Evolutionary conservation across 2,113 vertebrate genomes (phyloP), one percentile per base, ranked within the genome.

Genomic region (Pycnonotus jocosus): DNA sequence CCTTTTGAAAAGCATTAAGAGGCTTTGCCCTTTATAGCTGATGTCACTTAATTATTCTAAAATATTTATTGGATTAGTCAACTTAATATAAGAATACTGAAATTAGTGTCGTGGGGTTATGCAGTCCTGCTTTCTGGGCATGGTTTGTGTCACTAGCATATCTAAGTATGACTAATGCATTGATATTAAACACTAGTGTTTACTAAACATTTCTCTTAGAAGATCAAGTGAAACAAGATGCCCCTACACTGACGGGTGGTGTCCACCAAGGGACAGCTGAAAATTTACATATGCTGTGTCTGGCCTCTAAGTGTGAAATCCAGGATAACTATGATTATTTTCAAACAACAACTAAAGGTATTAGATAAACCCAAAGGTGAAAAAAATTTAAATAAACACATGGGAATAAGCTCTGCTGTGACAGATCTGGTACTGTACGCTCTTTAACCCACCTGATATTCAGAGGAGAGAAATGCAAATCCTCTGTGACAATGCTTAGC

Each of bases 361-460:
- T 42, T 48, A 60, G 10, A 56, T 60, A 82, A 61, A 50, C 8
- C 28, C 35, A 79, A 30, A 8, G 3, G 25, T n/a, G 12, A 90
- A 72, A 80, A 82, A 50, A 93, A 70, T 11, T 22, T 38, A 66
- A 91, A 85, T 2, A 10, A 77, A 64, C 56, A 72, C 8, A 44
- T 0, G 1, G 35, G 25, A 1, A 2, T 35, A 89, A 81, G 53
- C 14, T 51, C n/a, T 0, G 1, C 38, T 45, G 40, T 2, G 48
- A 68, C 1, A 1, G 77, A 77, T 60, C 40, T 7, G 2, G 28
- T 40, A 30, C 33, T 3, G 2, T 9, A 35, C 0, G 0, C 16
- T 89, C 23, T 76, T 86, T 25, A 71, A 44, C 15, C 12, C 6
- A 48, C 1, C 3, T 1, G 0, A 19, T 40, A 47, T 3, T 33